Percentiles rank a stretch among this genome's conserved stretches.
These are phyloP conservation scores for Collichthys lucidus DNA, from an alignment of 2,113 vertebrate species.

Conservation along the genomic window DNA sequence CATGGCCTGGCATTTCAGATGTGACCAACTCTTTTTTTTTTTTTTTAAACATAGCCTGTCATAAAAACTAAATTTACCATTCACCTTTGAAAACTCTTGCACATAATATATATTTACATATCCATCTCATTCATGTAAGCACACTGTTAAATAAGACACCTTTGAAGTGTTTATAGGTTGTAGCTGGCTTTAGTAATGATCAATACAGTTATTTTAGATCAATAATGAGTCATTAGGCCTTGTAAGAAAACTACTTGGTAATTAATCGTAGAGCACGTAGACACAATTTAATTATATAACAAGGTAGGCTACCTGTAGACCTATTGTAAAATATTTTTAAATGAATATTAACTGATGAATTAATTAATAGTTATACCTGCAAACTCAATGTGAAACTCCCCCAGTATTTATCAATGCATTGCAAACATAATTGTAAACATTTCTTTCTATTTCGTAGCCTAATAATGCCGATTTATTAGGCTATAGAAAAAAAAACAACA, in stretches of 20 bases:
- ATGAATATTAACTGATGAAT: not conserved
- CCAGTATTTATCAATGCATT: no score
- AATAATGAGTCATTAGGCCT: not conserved
- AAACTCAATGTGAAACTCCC: not conserved
- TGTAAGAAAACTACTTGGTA: not conserved
- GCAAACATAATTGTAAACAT: no score
- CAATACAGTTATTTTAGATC: not conserved
- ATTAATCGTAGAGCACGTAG: no score
- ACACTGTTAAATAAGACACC: not conserved
- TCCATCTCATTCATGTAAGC: no score
- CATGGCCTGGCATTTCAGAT: not conserved
- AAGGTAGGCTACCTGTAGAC: not conserved
- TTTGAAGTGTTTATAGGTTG: not conserved
- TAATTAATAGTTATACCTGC: not conserved
- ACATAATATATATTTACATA: not conserved
- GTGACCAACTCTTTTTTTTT: not conserved
- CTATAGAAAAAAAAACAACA: no score
- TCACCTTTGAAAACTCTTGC: not conserved
- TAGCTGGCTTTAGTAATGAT: not conserved
- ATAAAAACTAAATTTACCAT: not conserved
- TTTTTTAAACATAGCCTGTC: not conserved
- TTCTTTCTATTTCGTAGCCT: no score
- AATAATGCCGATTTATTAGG: no score
- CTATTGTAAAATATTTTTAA: not conserved
- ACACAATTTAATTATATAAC: not conserved